Conservation (phyloP, 1,140 invertebrate species). For the Papilio xuthus region DNA sequence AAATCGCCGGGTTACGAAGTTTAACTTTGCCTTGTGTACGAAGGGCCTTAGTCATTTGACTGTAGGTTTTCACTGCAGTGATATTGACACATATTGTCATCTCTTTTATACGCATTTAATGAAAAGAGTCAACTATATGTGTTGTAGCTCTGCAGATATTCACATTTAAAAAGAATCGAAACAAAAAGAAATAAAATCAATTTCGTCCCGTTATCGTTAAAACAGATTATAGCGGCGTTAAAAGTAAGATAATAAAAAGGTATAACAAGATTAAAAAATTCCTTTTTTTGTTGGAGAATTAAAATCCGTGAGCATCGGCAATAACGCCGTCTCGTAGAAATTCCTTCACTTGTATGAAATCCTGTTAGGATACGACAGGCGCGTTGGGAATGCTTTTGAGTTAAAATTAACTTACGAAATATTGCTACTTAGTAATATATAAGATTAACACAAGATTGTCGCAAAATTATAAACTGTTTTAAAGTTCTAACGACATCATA, state of each 20-base stretch:
- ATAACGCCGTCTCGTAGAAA: not conserved
- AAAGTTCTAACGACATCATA: not conserved
- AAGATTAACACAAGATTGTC: not conserved
- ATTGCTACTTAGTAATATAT: conserved; percentile 1
- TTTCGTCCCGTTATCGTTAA: conserved; percentile 8
- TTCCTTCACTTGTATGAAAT: conserved; percentile 17
- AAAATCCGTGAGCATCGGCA: not conserved
- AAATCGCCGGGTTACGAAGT: too few species aligned
- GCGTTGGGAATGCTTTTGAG: conserved; percentile 13
- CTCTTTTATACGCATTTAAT: too few species aligned
- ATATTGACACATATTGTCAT: too few species aligned
- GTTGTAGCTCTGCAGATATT: too few species aligned
- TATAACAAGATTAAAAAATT: conserved; percentile 2
- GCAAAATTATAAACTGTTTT: not conserved
- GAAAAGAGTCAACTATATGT: too few species aligned
- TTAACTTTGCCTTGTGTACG: too few species aligned
- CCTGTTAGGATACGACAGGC: conserved; percentile 6
- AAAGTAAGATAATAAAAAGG: not conserved
- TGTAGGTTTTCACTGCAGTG: too few species aligned
- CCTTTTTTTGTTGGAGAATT: not conserved
- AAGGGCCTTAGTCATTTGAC: too few species aligned
- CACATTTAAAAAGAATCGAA: not conserved
- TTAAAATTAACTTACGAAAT: conserved; percentile 20
- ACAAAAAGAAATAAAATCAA: not conserved
- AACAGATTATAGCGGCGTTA: conserved; percentile 13